Evolutionary conservation across 2,113 vertebrate species (phyloP), one percentile per base, ranked within the genome.

Genomic region (Carlito syrichta): DNA sequence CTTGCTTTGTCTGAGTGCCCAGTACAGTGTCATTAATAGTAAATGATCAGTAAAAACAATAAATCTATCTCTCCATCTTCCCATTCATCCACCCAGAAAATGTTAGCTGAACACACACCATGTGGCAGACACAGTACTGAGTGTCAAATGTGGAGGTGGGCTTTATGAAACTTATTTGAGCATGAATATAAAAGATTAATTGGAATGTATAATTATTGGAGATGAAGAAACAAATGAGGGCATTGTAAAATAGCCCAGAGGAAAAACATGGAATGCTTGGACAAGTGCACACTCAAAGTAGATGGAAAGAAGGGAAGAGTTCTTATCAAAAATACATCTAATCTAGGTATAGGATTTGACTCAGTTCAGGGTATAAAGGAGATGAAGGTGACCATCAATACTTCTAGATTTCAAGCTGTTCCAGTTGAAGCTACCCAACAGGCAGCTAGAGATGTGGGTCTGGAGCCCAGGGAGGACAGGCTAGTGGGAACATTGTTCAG

Each of bases 31-130:
- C 48, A 20, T 35, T 22, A 27, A 8, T 52, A n/a, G 14, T 38
- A 73, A 71, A 66, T 63, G 17, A 69, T n/a, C 38, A 66, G 32
- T 89, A 66, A 83, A 89, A 77, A 22, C n/a, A 66, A n/a, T n/a
- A n/a, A n/a, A 14, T 48, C 60, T 2, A 58, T 5, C 62, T 16
- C 5, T 69, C 22, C 54, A 25, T 27, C 8, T 30, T 3, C 77
- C 2, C n/a, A 73, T n/a, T n/a, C 27, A 14, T 56, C 60, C 11
- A 74, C 27, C 35, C 62, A 79, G 23, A 69, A 83, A 77, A 62
- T 74, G 45, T 66, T 77, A 68, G 5, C 16, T 52, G 16, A 62
- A 43, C 45, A 35, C 2, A 12, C 16, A 35, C 10, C 35, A 27
- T 10, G 14, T 69, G 25, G n/a, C 22, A 30, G 43, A 10, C 19